Evolutionary conservation across 2,113 vertebrate genomes (phyloP).

Genomic region (Brachirus orientalis): DNA sequence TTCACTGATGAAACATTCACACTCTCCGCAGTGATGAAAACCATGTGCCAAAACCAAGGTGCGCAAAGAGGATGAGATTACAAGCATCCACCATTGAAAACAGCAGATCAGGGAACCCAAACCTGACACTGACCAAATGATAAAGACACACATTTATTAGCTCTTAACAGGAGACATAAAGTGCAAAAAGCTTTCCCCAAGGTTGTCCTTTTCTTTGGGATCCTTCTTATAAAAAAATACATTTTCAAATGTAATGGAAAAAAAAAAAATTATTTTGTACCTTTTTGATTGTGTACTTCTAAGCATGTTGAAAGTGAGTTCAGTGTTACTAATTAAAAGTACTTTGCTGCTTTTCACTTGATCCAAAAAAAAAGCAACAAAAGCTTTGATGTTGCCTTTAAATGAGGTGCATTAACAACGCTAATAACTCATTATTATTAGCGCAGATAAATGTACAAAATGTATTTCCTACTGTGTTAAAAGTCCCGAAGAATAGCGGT

Average conservation of each 20-base stretch:
- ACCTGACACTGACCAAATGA: constrained; percentile 42
- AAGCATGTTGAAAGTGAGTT: constrained; percentile 10
- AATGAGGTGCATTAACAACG: constrained; percentile 28
- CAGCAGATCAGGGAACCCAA: constrained; percentile 17
- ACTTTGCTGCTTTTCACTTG: constrained; percentile 13
- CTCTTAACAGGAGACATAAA: constrained; percentile 32
- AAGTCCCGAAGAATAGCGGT: constrained; percentile 22
- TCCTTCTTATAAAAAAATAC: neutral
- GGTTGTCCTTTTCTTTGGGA: constrained; percentile 13
- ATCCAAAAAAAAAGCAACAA: constrained; percentile 23
- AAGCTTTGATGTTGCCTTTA: constrained; percentile 43
- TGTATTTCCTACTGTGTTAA: constrained; percentile 23
- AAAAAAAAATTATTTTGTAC: constrained; percentile 1
- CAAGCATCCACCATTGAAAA: constrained; percentile 11
- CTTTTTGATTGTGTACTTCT: constrained; percentile 27
- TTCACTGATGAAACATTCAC: too few relatives aligned
- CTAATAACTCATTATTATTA: constrained; percentile 42
- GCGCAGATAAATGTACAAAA: constrained; percentile 26
- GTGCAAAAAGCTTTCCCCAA: constrained; percentile 4
- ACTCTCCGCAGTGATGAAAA: neutral
- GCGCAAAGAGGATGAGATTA: too few relatives aligned
- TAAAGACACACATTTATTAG: constrained; percentile 40
- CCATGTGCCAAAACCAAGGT: neutral
- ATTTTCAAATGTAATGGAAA: constrained; percentile 1
- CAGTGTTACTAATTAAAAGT: neutral